Conservation (phyloP, 2,797 vertebrate species). For the Amphiprion clarkii region DNA sequence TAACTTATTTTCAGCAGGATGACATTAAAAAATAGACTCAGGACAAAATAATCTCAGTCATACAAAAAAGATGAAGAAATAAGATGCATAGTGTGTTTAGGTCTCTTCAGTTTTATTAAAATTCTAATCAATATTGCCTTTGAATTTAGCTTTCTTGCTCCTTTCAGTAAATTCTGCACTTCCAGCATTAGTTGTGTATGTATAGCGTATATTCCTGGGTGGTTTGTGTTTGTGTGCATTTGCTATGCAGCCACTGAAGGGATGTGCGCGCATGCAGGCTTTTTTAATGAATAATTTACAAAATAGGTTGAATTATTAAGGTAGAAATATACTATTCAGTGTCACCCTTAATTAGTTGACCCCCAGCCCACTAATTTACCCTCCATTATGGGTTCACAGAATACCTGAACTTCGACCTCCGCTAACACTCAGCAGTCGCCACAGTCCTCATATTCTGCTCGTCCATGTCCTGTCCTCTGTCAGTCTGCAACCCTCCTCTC, state of each 20-base stretch:
- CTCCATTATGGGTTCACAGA: slow-evolving; percentile 57
- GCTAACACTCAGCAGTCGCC: slow-evolving; percentile 20
- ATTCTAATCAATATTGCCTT: not conserved
- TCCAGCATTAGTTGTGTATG: not conserved
- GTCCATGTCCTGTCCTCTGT: not conserved
- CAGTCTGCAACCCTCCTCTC: not conserved
- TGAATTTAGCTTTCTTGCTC: not conserved
- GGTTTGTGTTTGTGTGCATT: slow-evolving; percentile 3
- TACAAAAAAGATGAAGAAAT: not conserved
- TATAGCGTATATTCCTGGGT: not conserved
- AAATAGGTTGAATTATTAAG: slow-evolving; percentile 69
- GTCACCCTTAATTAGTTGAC: slow-evolving; percentile 65
- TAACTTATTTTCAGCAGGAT: not conserved
- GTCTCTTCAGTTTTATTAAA: no score
- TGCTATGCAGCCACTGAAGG: slow-evolving; percentile 13
- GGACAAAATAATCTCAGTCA: not conserved
- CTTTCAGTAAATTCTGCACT: not conserved
- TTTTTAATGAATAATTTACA: slow-evolving; percentile 71
- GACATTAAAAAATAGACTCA: no score
- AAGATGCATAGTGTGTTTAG: not conserved
- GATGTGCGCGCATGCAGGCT: slow-evolving; percentile 38
- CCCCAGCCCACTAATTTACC: slow-evolving; percentile 58
- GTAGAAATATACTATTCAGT: slow-evolving; percentile 54
- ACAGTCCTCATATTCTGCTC: not conserved
- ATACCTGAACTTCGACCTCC: slow-evolving; percentile 49